Conservation (phyloP, 2,113 vertebrate genomes). For the Acinonyx jubatus region DNA sequence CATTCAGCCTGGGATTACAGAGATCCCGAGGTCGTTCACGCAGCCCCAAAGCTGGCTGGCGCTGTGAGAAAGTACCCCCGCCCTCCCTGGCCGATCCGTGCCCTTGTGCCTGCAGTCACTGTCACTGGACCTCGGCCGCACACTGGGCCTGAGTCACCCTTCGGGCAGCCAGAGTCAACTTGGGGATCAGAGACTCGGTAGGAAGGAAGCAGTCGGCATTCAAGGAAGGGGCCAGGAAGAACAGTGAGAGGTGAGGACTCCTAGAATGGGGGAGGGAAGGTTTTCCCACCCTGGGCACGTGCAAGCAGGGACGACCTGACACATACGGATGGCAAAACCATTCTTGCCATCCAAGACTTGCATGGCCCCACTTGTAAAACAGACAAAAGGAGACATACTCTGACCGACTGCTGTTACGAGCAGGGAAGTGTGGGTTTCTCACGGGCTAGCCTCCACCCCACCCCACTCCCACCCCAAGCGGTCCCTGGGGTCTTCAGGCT, state of each 20-base stretch:
- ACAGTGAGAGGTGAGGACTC: neutral
- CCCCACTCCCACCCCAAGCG: neutral
- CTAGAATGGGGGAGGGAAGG: accelerated
- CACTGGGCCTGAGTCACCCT: conserved; percentile 55
- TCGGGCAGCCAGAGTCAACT: conserved; percentile 13
- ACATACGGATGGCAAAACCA: neutral
- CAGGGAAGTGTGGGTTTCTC: neutral
- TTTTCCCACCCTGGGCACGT: neutral
- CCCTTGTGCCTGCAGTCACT: neutral
- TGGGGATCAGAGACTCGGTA: neutral
- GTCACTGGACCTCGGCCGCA: neutral
- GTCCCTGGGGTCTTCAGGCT: neutral
- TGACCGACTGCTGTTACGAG: neutral
- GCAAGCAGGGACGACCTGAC: neutral
- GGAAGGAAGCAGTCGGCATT: neutral
- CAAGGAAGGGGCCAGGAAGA: neutral
- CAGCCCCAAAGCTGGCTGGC: neutral
- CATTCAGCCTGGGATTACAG: conserved; percentile 66
- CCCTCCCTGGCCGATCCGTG: neutral
- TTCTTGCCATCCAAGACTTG: neutral
- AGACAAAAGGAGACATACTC: neutral
- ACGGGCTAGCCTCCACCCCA: neutral
- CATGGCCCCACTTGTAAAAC: neutral
- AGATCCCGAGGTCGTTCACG: neutral
- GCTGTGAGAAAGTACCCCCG: conserved; percentile 11